phyloP scores from a whole-genome alignment of 1,140 invertebrate species.

The Aphis craccivora region DNA sequence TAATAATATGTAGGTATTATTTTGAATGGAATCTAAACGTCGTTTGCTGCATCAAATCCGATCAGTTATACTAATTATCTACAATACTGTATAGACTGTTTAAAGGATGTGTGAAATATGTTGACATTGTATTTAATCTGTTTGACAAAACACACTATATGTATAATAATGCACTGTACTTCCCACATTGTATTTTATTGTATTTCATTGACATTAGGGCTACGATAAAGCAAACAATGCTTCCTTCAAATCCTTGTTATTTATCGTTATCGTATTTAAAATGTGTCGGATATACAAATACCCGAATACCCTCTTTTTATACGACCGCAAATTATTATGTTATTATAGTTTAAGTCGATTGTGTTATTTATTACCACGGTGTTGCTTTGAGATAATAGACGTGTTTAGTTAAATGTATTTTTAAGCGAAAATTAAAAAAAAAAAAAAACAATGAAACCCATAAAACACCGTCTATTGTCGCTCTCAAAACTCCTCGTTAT shows the following conservation, averaged over 20 bases:
- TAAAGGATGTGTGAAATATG: conserved; percentile 25
- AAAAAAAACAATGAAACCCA: conserved; percentile 25
- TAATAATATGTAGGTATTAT: too few species aligned
- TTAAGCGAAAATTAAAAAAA: conserved; percentile 6
- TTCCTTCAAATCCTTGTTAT: neutral
- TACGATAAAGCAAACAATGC: neutral
- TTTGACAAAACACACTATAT: neutral
- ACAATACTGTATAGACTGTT: neutral
- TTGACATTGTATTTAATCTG: conserved; percentile 8
- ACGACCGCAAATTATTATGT: neutral
- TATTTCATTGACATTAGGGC: neutral
- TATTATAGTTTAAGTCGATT: neutral
- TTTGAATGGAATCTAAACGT: neutral
- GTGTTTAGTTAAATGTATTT: neutral
- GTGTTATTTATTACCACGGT: neutral
- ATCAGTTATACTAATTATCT: conserved; percentile 4
- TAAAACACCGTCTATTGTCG: conserved; percentile 9
- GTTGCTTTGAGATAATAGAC: conserved; percentile 16
- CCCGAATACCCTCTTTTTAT: neutral
- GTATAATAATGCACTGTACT: neutral
- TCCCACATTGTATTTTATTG: conserved; percentile 7
- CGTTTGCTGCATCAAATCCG: neutral
- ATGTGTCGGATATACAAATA: neutral
- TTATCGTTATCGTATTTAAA: neutral
- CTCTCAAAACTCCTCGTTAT: conserved; percentile 23